These are phyloP conservation scores for Limenitis camilla DNA, from an alignment of 2,888 invertebrate species.

Conservation along the genomic window DNA sequence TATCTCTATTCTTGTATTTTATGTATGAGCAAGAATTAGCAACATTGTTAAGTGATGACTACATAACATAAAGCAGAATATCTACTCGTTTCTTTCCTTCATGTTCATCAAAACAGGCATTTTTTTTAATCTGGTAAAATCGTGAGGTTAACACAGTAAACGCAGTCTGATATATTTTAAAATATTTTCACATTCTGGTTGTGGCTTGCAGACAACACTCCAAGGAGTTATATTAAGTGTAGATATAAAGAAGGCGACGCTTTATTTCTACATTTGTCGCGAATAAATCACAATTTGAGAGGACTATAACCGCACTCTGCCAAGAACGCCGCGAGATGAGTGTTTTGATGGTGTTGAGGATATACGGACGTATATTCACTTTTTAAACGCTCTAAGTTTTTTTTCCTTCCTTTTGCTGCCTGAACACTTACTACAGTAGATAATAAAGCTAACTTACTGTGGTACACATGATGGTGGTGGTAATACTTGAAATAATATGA, in stretches of 20 bases:
- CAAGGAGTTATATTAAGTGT: conserved; percentile 13
- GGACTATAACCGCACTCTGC: conserved; percentile 54
- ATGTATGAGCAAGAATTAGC: too few relatives aligned
- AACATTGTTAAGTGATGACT: too few relatives aligned
- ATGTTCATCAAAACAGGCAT: too few relatives aligned
- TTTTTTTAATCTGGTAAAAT: too few relatives aligned
- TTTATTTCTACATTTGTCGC: conserved; percentile 66
- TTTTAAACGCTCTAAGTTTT: not conserved
- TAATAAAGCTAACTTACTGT: not conserved
- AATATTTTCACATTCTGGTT: not conserved
- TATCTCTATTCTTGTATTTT: too few relatives aligned
- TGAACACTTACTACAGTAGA: not conserved
- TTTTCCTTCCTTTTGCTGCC: not conserved
- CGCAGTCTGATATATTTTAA: too few relatives aligned
- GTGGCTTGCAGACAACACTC: not conserved
- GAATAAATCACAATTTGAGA: conserved; percentile 68
- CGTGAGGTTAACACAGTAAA: too few relatives aligned
- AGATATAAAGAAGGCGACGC: conserved; percentile 41
- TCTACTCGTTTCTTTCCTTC: too few relatives aligned
- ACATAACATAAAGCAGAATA: too few relatives aligned
- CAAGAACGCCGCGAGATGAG: conserved; percentile 40
- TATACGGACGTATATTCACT: conserved; percentile 23
- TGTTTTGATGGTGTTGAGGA: conserved; percentile 29
- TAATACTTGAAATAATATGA: too few relatives aligned
- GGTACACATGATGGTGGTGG: too few relatives aligned